A percentile compares a stretch with the other conserved stretches of the same genome.
Evolutionary conservation across 2,797 vertebrate genomes (phyloP).

Genomic region (Aphelocoma californica): DNA sequence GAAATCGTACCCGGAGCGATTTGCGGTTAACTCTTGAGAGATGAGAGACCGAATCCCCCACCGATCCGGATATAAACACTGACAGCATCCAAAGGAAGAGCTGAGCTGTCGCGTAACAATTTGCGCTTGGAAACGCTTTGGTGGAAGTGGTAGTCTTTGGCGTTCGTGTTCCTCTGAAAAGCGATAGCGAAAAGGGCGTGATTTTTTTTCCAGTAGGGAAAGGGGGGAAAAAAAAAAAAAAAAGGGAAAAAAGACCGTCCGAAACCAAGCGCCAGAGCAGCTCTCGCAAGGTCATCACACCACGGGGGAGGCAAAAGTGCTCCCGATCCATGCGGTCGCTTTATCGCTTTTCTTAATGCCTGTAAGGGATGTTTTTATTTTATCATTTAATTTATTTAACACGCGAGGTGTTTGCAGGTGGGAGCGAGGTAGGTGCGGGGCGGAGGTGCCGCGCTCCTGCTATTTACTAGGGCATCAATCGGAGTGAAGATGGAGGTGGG

Average conservation of each 20-base stretch:
- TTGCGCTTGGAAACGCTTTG: background rate
- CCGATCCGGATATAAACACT: background rate
- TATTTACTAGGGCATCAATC: background rate
- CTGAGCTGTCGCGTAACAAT: background rate
- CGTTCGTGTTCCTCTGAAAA: background rate
- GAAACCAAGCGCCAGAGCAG: background rate
- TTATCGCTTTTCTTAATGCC: background rate
- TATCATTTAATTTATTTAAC: background rate
- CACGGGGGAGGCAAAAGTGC: background rate
- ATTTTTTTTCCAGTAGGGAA: background rate
- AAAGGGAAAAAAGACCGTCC: background rate
- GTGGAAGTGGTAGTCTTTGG: background rate
- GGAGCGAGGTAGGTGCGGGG: background rate
- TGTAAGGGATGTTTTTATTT: background rate
- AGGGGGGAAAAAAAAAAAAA: no score
- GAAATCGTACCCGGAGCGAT: background rate
- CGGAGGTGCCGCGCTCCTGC: constrained; percentile 28
- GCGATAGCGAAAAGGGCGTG: background rate
- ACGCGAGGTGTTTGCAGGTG: background rate
- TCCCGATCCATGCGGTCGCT: background rate
- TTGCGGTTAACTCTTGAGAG: background rate
- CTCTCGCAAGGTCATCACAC: constrained; percentile 59
- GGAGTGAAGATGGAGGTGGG: constrained; percentile 30
- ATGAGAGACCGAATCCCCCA: background rate
- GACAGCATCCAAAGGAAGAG: background rate